Percentiles rank a stretch among this genome's conserved stretches.
phyloP scores from a whole-genome alignment of 2,888 invertebrate genomes.

The Synergus itoensis region DNA sequence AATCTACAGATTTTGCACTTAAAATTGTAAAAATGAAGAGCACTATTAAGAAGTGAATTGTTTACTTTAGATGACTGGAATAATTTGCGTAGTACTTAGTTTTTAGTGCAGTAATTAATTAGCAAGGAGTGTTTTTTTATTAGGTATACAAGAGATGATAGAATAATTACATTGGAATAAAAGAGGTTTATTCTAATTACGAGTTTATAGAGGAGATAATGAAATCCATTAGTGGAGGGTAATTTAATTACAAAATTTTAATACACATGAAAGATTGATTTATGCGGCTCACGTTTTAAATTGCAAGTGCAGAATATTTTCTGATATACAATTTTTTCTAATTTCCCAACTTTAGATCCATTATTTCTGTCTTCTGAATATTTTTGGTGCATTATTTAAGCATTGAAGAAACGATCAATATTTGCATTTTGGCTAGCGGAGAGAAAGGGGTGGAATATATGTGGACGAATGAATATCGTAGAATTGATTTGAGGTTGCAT shows the following conservation, averaged over 20 bases:
- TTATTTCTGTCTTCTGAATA: neutral
- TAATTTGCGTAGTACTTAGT: slow-evolving; percentile 29
- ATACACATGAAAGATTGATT: slow-evolving; percentile 19
- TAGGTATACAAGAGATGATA: slow-evolving; percentile 21
- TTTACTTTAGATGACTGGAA: slow-evolving; percentile 26
- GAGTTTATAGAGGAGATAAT: slow-evolving; percentile 5
- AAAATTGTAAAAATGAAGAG: slow-evolving; percentile 6
- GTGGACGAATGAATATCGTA: slow-evolving; percentile 16
- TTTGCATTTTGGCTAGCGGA: slow-evolving; percentile 7
- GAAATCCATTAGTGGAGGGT: slow-evolving; percentile 4
- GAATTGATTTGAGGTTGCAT: slow-evolving; percentile 37
- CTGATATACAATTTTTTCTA: neutral
- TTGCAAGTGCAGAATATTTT: neutral
- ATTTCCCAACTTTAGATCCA: neutral
- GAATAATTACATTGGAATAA: slow-evolving; percentile 17
- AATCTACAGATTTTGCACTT: neutral
- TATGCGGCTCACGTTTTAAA: neutral
- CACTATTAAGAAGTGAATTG: neutral
- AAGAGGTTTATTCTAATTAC: slow-evolving; percentile 38
- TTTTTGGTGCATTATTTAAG: neutral
- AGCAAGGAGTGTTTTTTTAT: slow-evolving; percentile 21
- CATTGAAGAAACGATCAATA: neutral
- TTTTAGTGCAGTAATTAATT: slow-evolving; percentile 34
- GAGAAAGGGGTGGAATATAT: slow-evolving; percentile 45
- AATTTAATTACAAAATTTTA: slow-evolving; percentile 27